Evolutionary conservation across 2,113 vertebrate species (phyloP), one percentile per base, ranked within the genome.

Genomic region (Syngnathoides biaculeatus): DNA sequence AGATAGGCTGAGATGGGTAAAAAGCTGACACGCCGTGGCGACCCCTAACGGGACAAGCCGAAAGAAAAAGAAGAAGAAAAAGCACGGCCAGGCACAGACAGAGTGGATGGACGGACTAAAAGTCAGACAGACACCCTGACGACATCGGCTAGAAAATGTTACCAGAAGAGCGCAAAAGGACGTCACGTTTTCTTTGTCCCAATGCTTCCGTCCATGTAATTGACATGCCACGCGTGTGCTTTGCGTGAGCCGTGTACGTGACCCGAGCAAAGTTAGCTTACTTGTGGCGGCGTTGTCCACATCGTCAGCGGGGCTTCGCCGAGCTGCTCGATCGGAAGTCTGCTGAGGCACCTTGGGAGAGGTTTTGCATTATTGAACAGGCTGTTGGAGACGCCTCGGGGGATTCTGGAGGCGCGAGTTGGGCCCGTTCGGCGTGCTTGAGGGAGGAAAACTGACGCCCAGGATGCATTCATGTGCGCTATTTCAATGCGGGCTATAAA

Each of bases 221-320:
- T 26, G 2, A 35, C 3, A 35, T 35, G 5, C 30, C 5, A 20
- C 20, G 4, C 12, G 20, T 61, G 38, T 62, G 38, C 5, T 62
- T n/a, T n/a, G n/a, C n/a, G n/a, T n/a, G n/a, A n/a, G n/a, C n/a
- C n/a, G n/a, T n/a, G n/a, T n/a, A n/a, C n/a, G n/a, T n/a, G n/a
- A n/a, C n/a, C 17, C 13, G 2, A 43, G 65, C 48, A 57, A 42
- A 43, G 69, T 27, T 69, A 78, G 93, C 95, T 92, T 92, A 98
- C 96, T 93, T 92, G 93, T 94, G 81, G 92, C 90, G 69, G 89
- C 92, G 79, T 92, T 89, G 0, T 93, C 94, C 70, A 92, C 91
- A 70, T 94, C 94, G 50, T 92, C 93, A 30, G 81, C 86, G 48
- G 78, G 79, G 83, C 71, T 83, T 79, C 78, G 85, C 68, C 42